Evolutionary conservation across 2,113 vertebrate genomes (phyloP), one percentile per base, ranked within the genome.

Genomic region (Rhodinocichla rosea): DNA sequence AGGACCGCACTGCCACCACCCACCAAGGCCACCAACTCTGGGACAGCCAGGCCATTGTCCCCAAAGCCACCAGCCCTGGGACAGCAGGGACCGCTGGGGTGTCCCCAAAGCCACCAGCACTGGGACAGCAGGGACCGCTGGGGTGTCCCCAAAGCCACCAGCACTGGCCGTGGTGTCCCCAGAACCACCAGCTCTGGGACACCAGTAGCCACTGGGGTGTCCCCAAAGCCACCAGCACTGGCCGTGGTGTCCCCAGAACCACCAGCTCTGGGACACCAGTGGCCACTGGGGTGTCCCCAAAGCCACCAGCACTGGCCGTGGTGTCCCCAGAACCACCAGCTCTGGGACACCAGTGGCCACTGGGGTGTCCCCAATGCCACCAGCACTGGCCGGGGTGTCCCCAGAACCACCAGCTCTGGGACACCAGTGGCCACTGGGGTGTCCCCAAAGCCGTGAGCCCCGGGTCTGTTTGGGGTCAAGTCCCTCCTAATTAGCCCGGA

Each of bases 161-260:
- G 28, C 27, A 4, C 16, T 19, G 52, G 28, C 52, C 11, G 7
- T 16, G 28, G 52, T 52, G 52, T 20, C 53, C 53, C 53, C 18
- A 55, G 8, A 55, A 11, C 52, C 62, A 17, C 32, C 45, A 28
- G 4, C 59, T 23, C 35, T 21, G 39, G 27, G 27, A 11, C 15
- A 0, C 1, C 23, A 26, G 49, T 2, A 8, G 14, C 24, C 3
- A 3, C 24, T 11, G 4, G 12, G 27, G 12, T 63, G 60, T 30
- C 60, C 60, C 60, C 60, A 63, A 30, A 63, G 30, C 53, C 39
- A 23, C 40, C 21, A 42, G 3, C 20, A 13, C 39, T 14, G n/a
- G n/a, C n/a, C n/a, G n/a, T n/a, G n/a, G n/a, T n/a, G 37, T n/a
- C 60, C 91, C 35, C 10, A 39, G 7, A 26, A 9, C 2, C 2